Evolutionary conservation across 2,113 vertebrate genomes (phyloP).

Genomic region (Nycticryphes semicollaris): DNA sequence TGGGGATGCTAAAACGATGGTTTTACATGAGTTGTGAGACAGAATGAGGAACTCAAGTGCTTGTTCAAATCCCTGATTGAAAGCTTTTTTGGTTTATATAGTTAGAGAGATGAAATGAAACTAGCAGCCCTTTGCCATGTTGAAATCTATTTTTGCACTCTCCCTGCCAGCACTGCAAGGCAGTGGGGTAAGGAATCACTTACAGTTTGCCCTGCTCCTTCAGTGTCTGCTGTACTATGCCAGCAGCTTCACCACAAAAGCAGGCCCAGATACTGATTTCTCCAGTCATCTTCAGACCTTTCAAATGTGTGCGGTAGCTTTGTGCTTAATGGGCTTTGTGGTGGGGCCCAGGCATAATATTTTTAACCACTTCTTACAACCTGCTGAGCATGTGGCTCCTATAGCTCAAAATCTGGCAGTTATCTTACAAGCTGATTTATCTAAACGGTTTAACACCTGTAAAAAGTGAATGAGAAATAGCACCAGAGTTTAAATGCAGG

Average conservation of each 20-base stretch:
- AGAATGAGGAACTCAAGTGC: neutral
- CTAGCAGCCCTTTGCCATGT: neutral
- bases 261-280: neutral
- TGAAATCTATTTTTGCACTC: neutral
- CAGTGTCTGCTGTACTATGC: neutral
- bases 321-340: neutral
- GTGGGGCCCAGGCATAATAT: accelerated
- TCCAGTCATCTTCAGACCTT: neutral
- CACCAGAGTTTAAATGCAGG: neutral
- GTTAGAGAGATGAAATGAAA: neutral
- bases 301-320: neutral
- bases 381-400: neutral
- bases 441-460: neutral
- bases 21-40: neutral
- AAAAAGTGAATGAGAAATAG: neutral
- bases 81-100: neutral
- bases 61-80: neutral
- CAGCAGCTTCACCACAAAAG: neutral
- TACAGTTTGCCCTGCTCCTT: neutral
- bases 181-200: neutral
- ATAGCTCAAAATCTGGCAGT: neutral
- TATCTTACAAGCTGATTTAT: neutral
- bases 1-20: accelerated
- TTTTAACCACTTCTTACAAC: neutral
- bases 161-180: neutral